These are phyloP conservation scores for Physeter macrocephalus DNA, from an alignment of 2,113 vertebrate genomes.

Conservation along the genomic window DNA sequence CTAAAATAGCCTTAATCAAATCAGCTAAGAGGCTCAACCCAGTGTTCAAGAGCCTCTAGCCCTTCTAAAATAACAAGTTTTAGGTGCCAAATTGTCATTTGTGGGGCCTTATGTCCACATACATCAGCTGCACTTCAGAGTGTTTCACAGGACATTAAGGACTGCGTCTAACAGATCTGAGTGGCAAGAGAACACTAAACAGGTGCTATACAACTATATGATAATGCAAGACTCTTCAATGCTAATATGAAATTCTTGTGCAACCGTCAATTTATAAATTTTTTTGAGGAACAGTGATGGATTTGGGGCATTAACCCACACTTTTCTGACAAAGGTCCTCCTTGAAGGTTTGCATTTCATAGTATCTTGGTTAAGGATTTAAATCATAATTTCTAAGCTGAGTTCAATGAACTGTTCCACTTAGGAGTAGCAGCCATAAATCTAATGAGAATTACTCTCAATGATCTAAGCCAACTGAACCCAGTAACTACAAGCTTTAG, in stretches of 20 bases:
- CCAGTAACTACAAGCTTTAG: background rate
- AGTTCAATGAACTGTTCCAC: background rate
- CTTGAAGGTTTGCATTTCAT: background rate
- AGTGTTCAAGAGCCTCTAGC: background rate
- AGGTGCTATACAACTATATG: background rate
- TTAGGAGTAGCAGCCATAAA: background rate
- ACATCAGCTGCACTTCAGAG: background rate
- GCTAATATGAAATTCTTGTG: background rate
- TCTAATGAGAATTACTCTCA: background rate
- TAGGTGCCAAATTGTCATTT: background rate
- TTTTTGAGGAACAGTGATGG: background rate
- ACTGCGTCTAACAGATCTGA: background rate
- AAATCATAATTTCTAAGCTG: background rate
- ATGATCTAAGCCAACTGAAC: background rate
- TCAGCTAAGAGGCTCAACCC: background rate
- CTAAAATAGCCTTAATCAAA: background rate
- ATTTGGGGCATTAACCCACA: background rate
- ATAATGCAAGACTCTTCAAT: background rate
- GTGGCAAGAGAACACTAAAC: background rate
- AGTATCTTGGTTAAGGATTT: background rate
- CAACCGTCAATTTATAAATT: background rate
- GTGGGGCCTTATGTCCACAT: background rate
- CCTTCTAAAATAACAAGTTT: background rate
- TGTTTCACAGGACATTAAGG: background rate
- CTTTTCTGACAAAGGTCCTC: background rate